Evolutionary conservation across 2,888 invertebrate species (phyloP), one percentile per base, ranked within the genome.

Genomic region (Athalia circularis): DNA sequence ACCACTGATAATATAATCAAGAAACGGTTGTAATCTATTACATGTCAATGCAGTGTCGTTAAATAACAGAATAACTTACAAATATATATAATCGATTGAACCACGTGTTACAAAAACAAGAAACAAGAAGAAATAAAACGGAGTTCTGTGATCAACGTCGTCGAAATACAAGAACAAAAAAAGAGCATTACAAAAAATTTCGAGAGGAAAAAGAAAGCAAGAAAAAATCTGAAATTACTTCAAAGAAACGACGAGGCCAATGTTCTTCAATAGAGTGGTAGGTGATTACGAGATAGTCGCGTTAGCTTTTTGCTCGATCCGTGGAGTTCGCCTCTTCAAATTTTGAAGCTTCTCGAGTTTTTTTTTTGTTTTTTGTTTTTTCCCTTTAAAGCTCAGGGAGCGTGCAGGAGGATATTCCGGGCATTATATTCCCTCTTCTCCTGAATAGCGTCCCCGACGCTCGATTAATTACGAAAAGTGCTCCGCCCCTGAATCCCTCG

Each of bases 211-310:
- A 52, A 15, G 54, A 54, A 4, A 9, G 29, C 29, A 29, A 11
- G 13, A 5, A 62, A 29, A 62, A 13, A 62, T 13, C 3, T 3
- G 62, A 29, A 29, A 29, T 29, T 29, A 29, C 29, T 0, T 29
- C 29, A 29, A 29, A 29, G 29, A 29, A 6, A 11, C 54, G n/a
- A 9, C 52, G 5, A 29, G 52, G 29, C 52, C 48, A 29, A 68
- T 68, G 72, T 72, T 72, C 72, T 72, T 57, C 72, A 45, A 47
- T 57, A 15, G 47, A 59, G 57, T 15, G 72, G 72, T 72, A 72
- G 13, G 72, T 59, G 45, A 9, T 47, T 11, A 8, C 50, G n/a
- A 45, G 15, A n/a, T n/a, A 54, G n/a, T 54, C 54, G 54, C n/a
- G 8, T 54, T 11, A 11, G 9, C n/a, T 54, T n/a, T 54, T 54